These are phyloP conservation scores for Paralichthys olivaceus DNA, from an alignment of 2,113 vertebrate species.

Conservation along the genomic window DNA sequence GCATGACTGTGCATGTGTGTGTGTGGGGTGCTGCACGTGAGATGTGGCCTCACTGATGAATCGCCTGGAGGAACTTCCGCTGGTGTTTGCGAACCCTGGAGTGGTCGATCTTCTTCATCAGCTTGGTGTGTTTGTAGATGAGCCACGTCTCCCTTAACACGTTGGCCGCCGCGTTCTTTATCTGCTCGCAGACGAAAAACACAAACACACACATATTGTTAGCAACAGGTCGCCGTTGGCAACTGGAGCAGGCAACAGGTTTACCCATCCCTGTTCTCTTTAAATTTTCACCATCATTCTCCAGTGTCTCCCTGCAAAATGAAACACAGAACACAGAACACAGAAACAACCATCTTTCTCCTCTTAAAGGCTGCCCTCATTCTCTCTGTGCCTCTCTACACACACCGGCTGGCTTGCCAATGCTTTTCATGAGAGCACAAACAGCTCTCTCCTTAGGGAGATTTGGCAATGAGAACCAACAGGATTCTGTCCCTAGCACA, in stretches of 20 bases:
- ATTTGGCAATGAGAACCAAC: constrained; percentile 62
- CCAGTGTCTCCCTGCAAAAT: constrained; percentile 41
- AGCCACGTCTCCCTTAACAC: constrained; percentile 98
- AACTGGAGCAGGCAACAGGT: constrained; percentile 63
- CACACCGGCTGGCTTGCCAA: constrained; percentile 56
- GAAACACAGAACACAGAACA: constrained; percentile 20
- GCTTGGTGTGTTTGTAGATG: constrained; percentile 98
- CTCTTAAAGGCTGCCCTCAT: constrained; percentile 56
- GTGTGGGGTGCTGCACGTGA: constrained; percentile 17
- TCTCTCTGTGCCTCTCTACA: constrained; percentile 52
- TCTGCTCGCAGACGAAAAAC: constrained; percentile 80
- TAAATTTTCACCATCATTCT: constrained; percentile 23
- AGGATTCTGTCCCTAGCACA: constrained; percentile 53
- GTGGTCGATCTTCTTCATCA: constrained; percentile 97
- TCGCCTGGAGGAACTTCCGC: constrained; percentile 97
- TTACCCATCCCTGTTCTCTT: constrained; percentile 21
- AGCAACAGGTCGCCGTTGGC: constrained; percentile 72
- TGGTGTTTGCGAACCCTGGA: constrained; percentile 97
- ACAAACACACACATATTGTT: constrained; percentile 39
- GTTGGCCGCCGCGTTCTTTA: constrained; percentile 97
- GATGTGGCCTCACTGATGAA: constrained; percentile 92
- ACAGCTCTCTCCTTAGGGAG: constrained; percentile 69
- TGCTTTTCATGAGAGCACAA: constrained; percentile 64
- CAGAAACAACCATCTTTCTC: constrained; percentile 22
- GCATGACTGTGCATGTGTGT: constrained; percentile 17